A percentile compares a stretch with the other conserved stretches of the same genome.
Conservation (phyloP, 2,113 vertebrate species). For the Pardalotus punctatus region DNA sequence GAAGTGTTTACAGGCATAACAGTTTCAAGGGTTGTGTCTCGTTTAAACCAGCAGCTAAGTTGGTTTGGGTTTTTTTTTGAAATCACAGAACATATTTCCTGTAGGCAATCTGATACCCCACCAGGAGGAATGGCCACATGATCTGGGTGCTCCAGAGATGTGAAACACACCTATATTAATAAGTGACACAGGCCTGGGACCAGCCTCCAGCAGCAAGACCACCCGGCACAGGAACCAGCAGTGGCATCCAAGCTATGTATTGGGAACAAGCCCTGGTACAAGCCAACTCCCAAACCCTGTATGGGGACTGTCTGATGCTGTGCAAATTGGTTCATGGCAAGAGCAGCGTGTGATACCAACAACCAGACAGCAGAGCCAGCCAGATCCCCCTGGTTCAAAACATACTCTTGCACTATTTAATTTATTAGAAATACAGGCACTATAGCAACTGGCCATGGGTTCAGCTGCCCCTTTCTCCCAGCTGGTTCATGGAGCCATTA, state of each 20-base stretch:
- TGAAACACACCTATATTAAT: neutral
- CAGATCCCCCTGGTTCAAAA: neutral
- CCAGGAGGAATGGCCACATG: neutral
- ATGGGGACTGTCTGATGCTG: neutral
- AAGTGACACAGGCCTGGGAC: neutral
- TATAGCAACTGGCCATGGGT: neutral
- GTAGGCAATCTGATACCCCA: neutral
- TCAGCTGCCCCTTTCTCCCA: neutral
- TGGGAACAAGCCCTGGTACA: neutral
- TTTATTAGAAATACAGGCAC: neutral
- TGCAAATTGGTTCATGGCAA: neutral
- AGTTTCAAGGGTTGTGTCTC: neutral
- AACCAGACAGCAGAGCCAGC: neutral
- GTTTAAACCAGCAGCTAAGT: neutral
- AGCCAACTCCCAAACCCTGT: neutral
- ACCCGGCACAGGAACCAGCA: neutral
- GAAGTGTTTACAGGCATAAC: neutral
- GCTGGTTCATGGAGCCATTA: neutral
- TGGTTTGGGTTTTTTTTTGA: neutral
- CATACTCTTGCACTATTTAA: neutral
- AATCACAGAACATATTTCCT: neutral
- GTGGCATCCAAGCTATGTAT: neutral
- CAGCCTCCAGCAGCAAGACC: neutral
- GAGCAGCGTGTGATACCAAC: neutral
- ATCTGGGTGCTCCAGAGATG: neutral